Conservation (phyloP, 2,888 invertebrate species). For the Gandaritis pyraliata region DNA sequence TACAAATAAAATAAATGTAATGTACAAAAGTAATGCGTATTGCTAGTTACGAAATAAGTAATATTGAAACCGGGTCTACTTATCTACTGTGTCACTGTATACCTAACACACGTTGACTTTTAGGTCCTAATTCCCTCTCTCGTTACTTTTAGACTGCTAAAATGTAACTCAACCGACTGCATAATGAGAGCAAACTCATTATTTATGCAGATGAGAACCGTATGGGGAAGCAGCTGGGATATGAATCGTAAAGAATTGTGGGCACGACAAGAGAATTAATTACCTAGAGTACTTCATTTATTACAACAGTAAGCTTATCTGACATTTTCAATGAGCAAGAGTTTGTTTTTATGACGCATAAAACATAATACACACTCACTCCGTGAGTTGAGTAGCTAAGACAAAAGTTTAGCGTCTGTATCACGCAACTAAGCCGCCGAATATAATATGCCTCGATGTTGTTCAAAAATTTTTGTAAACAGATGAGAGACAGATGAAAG, state of each 20-base stretch:
- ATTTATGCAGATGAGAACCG: constrained; percentile 33
- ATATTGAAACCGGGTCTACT: too few species aligned
- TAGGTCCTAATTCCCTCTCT: constrained; percentile 12
- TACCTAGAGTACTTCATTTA: constrained; percentile 25
- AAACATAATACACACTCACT: too few species aligned
- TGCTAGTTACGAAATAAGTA: too few species aligned
- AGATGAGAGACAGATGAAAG: too few species aligned
- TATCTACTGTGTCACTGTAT: background rate
- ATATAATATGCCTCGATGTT: too few species aligned
- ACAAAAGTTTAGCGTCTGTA: too few species aligned
- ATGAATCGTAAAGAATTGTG: constrained; percentile 33
- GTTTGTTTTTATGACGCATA: background rate
- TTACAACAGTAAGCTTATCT: constrained; percentile 19
- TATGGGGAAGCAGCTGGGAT: constrained; percentile 30
- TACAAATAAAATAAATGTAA: too few species aligned
- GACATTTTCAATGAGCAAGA: constrained; percentile 1
- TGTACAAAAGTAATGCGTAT: too few species aligned
- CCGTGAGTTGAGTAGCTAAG: too few species aligned
- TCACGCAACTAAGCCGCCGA: too few species aligned
- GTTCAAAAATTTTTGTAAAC: too few species aligned
- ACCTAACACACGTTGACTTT: background rate
- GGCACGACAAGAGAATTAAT: constrained; percentile 26
- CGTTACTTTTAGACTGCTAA: constrained; percentile 17
- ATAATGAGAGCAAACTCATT: constrained; percentile 34
- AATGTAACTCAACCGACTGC: constrained; percentile 23